These are phyloP conservation scores for Lepidurus apus DNA, from an alignment of 1,140 invertebrate genomes.

Conservation along the genomic window DNA sequence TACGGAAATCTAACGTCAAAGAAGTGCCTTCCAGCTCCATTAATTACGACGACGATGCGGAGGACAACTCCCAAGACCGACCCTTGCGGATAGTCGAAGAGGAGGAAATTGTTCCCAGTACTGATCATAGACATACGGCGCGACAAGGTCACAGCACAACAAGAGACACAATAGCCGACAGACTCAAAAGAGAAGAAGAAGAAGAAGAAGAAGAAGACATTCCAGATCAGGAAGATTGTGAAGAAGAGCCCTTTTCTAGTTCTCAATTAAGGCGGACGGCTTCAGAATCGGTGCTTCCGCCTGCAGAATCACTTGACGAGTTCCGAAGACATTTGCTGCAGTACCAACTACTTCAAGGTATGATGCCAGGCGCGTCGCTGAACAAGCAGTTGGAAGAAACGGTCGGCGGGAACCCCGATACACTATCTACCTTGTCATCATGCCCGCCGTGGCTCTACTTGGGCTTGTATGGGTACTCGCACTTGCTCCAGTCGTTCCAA, in stretches of 20 bases:
- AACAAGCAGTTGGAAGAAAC: neutral
- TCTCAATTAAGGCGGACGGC: neutral
- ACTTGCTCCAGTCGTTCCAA: conserved; percentile 42
- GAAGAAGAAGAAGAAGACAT: neutral
- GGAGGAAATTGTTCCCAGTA: neutral
- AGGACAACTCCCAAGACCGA: neutral
- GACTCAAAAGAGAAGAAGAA: neutral
- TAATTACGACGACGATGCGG: neutral
- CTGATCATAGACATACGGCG: neutral
- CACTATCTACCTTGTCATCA: conserved; percentile 29
- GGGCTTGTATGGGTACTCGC: conserved; percentile 39
- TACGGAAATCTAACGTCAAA: conserved; percentile 5
- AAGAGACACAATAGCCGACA: neutral
- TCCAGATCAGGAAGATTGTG: neutral
- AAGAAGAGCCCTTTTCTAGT: conserved; percentile 1
- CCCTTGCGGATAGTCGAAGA: conserved; percentile 10
- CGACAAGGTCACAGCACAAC: neutral
- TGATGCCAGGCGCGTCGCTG: neutral
- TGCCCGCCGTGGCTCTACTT: conserved; percentile 41
- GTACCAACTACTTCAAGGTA: neutral
- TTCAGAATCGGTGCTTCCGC: neutral
- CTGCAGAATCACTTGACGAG: neutral
- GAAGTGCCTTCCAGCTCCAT: neutral
- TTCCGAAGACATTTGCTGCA: conserved; percentile 14
- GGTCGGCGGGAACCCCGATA: conserved; percentile 10